These are phyloP conservation scores for Helicorthomorpha holstii DNA, from an alignment of 1,140 invertebrate species.

Conservation along the genomic window DNA sequence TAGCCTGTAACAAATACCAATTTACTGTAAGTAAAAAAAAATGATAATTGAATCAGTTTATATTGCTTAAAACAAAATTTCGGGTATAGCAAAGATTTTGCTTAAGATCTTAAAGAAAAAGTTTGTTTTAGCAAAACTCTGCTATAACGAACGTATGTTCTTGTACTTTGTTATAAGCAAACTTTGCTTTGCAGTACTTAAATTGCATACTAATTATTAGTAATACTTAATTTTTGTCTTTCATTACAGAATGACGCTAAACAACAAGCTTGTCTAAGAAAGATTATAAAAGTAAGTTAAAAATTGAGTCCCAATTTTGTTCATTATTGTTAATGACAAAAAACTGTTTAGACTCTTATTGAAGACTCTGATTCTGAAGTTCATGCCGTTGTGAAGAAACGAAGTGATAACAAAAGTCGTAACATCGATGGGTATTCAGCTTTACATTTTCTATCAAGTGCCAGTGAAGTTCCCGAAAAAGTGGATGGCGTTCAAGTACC, in stretches of 20 bases:
- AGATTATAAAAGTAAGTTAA: constrained; percentile 13
- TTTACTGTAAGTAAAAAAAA: constrained; percentile 16
- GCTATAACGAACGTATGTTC: no score
- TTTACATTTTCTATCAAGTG: constrained; percentile 21
- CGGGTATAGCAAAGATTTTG: no score
- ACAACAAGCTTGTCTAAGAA: constrained; percentile 8
- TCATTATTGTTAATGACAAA: no score
- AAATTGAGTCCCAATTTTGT: no score
- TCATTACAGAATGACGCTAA: constrained; percentile 10
- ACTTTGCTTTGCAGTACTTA: no score
- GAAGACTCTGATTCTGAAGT: constrained; percentile 21
- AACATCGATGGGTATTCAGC: constrained; percentile 18
- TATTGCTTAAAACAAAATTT: neutral
- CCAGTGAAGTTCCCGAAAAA: constrained; percentile 8
- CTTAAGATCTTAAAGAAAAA: neutral
- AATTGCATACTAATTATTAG: constrained; percentile 1
- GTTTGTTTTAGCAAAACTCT: neutral
- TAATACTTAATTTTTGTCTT: constrained; percentile 1
- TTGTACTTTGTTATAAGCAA: no score
- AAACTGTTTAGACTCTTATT: constrained; percentile 19
- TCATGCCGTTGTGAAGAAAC: constrained; percentile 19
- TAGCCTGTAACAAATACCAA: constrained; percentile 19
- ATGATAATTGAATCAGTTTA: neutral
- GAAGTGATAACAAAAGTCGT: constrained; percentile 8
- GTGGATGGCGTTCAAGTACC: neutral